Percentiles rank a stretch among this genome's conserved stretches.
These are phyloP conservation scores for Eilema griseolum DNA, from an alignment of 2,888 invertebrate genomes.

Conservation along the genomic window DNA sequence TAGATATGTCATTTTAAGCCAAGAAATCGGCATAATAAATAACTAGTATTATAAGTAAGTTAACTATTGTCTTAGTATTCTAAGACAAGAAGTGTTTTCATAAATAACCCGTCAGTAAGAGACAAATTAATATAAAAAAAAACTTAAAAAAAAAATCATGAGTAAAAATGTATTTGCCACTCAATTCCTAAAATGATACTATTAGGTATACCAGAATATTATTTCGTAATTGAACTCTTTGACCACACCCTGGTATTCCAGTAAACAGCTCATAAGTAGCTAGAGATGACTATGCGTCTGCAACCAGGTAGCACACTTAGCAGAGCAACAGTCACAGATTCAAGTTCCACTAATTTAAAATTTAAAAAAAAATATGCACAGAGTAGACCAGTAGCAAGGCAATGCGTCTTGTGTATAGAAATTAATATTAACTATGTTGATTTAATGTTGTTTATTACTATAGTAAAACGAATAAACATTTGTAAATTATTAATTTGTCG, in stretches of 20 bases:
- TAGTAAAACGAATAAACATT: slow-evolving; percentile 1
- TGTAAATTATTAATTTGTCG: slow-evolving; percentile 1
- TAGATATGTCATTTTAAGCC: too few species aligned
- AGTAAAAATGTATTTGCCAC: background rate
- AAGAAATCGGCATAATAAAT: too few species aligned
- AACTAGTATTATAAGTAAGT: too few species aligned
- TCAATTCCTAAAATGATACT: background rate
- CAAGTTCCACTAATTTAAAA: background rate
- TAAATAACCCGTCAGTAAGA: too few species aligned
- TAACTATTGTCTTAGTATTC: too few species aligned
- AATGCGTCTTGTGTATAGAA: background rate
- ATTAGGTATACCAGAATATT: background rate
- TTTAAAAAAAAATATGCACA: background rate
- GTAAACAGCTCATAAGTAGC: background rate
- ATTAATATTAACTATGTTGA: background rate
- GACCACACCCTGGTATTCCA: background rate
- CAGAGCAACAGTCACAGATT: background rate
- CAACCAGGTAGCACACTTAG: too few species aligned
- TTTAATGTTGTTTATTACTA: background rate
- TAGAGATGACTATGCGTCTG: background rate
- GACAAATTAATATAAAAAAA: too few species aligned
- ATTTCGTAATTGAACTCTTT: background rate
- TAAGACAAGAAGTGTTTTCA: too few species aligned
- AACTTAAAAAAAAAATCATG: too few species aligned
- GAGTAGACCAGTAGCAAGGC: slow-evolving; percentile 5